These are phyloP conservation scores for Mythimna impura DNA, from an alignment of 2,888 invertebrate genomes.

Conservation along the genomic window DNA sequence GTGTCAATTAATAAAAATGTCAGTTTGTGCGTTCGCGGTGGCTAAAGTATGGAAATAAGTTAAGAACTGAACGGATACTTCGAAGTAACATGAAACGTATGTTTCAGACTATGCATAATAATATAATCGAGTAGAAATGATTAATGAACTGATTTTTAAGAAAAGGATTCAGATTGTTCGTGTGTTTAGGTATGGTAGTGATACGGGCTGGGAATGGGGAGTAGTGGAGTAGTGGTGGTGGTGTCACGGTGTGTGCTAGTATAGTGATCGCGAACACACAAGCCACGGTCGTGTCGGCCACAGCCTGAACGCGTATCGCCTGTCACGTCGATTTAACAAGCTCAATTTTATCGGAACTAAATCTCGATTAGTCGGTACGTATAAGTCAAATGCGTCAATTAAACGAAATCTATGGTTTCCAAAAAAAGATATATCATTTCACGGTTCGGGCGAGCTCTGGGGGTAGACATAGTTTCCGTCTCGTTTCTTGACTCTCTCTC, in stretches of 20 bases:
- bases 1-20: conserved; percentile 85
- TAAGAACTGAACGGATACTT: conserved; percentile 44
- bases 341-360: conserved; percentile 87
- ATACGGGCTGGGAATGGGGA: conserved; percentile 34
- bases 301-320: conserved; percentile 75
- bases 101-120: conserved; percentile 51
- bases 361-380: conserved; percentile 85
- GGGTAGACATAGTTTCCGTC: conserved; percentile 70
- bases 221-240: conserved; percentile 18
- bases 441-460: conserved; percentile 72
- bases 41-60: conserved; percentile 41
- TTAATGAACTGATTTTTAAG: conserved; percentile 45
- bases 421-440: conserved; percentile 64
- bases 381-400: conserved; percentile 88
- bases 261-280: conserved; percentile 66
- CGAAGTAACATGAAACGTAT: conserved; percentile 36
- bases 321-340: conserved; percentile 86
- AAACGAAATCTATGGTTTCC: conserved; percentile 68
- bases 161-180: conserved; percentile 21
- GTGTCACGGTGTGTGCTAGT: conserved; percentile 32
- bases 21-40: conserved; percentile 66
- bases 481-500: conserved; percentile 67
- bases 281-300: conserved; percentile 72
- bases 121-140: conserved; percentile 47
- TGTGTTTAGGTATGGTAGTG: conserved; percentile 31